Base-by-base conservation (phyloP, 1,140 invertebrate species). In the Bombus cullumanus region DNA sequence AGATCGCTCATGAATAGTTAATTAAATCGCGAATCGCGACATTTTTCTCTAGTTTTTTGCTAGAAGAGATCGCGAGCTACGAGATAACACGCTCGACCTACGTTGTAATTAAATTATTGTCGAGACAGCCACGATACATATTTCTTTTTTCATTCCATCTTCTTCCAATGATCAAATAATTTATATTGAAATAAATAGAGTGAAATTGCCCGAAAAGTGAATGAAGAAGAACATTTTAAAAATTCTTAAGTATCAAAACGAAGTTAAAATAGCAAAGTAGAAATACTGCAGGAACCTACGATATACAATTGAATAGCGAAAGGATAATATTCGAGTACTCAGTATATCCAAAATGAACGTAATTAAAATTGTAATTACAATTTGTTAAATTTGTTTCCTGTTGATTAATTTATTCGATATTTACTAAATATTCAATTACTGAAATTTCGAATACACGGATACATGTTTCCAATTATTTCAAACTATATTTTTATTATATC, bases 1-100 rank as follows among this genome's bases (percentile, higher is more conserved):
- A 13, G 71, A 43, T 64, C 79, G 78, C 77, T 90, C 90, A 93
- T 94, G 90, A 92, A 93, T 93, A 92, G 87, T 92, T 93, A 92
- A 94, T 94, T 88, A 87, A 88, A 90, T 81, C 62, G 84, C 59
- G 87, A 92, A 92, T 91, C 85, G 86, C 87, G 83, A 91, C 91
- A 92, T 91, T 93, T 93, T 93, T 81, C 83, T 86, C 76, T 75
- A 41, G 4, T 88, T 85, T 92, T 86, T 84, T 75, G 13, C 25
- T 59, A 43, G 5, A 8, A 5, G 22, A 3, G 22, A 34, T 15
- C 25, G 12, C 66, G 15, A 53, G 34, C 68, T 31, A 15, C 66
- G 34, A 72, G 28, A 72, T 81, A 73, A 59, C 31, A 28, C 69
- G 37, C 18, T 68, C 43, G 62, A 31, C 34, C 34, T 31, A 39